Conservation (phyloP, 2,113 vertebrate species). For the Ancistrus triradiatus region DNA sequence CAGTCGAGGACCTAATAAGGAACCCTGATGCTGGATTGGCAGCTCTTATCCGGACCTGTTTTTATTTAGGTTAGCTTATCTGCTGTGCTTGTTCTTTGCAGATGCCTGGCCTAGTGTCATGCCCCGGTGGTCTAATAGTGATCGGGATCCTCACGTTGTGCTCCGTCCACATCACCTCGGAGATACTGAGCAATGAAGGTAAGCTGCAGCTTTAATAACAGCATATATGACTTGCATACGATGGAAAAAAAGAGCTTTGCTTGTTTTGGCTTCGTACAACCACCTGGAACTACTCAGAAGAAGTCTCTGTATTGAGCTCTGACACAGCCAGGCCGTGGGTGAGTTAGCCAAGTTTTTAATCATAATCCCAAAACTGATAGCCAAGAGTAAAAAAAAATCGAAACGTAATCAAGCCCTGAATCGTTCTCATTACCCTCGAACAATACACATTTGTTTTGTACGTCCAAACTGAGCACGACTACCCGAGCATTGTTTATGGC, state of each 20-base stretch:
- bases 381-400: constrained; percentile 13
- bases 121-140: constrained; percentile 47
- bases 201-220: constrained; percentile 1
- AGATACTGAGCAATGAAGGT: constrained; percentile 56
- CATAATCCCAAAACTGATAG: background rate
- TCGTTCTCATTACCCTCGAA: constrained; percentile 20
- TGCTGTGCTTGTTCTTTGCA: constrained; percentile 2
- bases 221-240: too few species aligned
- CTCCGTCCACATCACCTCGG: constrained; percentile 29
- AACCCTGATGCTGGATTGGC: background rate
- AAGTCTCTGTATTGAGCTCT: constrained; percentile 5
- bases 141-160: constrained; percentile 36
- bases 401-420: background rate
- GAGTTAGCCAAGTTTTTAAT: constrained; percentile 8
- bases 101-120: constrained; percentile 47
- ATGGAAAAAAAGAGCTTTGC: too few species aligned
- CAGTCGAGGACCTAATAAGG: background rate
- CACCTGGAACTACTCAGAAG: constrained; percentile 27
- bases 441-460: constrained; percentile 23
- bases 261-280: background rate
- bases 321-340: background rate
- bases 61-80: background rate
- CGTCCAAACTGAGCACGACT: constrained; percentile 1
- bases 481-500: constrained; percentile 9
- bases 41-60: background rate